Base-by-base conservation (phyloP, 2,113 vertebrate species). In the Heterochromis multidens region DNA sequence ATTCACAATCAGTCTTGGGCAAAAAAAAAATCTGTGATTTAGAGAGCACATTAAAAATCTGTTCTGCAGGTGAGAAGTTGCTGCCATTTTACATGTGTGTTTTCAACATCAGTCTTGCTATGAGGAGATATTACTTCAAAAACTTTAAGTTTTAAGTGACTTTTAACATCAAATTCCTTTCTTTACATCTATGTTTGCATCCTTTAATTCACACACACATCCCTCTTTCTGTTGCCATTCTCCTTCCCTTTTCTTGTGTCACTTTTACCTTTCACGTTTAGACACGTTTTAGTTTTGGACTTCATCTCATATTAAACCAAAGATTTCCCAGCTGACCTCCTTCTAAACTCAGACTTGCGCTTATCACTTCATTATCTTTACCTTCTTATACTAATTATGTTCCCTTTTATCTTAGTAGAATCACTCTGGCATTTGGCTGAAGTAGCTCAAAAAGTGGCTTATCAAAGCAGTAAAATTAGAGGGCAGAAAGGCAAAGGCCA, bases 341-440 rank as follows among this genome's bases (percentile, higher is more conserved):
- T 77, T 76, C 81, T 78, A 85, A 91, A 90, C 84, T 84, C 57
- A 7, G 77, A 33, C 83, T 79, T 81, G 61, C 80, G 83, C 92
- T 91, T 56, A 89, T 87, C 85, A 79, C 81, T 92, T 91, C 79
- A 88, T 90, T 91, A 92, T 89, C 92, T 90, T 86, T 89, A 88
- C 70, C 76, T 76, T 88, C 83, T 77, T 63, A 81, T 78, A 79
- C 65, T 92, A 94, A 94, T 92, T 93, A 90, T 77, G 74, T 85
- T 90, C 77, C 40, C 33, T 86, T 89, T 90, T 90, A 93, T 92
- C 90, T 65, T 4, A 21, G 70, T 43, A 49, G 76, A 90, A 92
- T 93, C 87, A 37, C 77, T 80, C 74, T 52, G 40, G 58, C 62
- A 10, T 83, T 83, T 25, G 6, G 80, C 90, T 87, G 87, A 87